A percentile compares a stretch with the other conserved stretches of the same genome.
These are phyloP conservation scores for Hyperopisus bebe DNA, from an alignment of 2,113 vertebrate genomes.

Conservation along the genomic window DNA sequence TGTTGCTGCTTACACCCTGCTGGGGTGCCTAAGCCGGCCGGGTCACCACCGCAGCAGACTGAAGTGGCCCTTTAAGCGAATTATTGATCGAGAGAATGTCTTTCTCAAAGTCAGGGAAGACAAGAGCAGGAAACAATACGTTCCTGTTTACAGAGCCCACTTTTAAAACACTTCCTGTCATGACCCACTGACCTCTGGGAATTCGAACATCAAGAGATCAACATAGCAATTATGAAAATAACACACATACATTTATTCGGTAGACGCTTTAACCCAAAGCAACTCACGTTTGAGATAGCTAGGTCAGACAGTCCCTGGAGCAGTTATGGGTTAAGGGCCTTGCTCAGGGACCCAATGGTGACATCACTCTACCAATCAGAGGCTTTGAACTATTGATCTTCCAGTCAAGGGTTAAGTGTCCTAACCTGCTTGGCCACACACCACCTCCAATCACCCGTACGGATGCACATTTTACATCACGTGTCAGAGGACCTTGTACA, in stretches of 20 bases:
- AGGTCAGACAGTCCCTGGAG: neutral
- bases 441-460: neutral
- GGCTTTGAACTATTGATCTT: neutral
- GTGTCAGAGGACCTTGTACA: neutral
- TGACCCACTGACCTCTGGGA: neutral
- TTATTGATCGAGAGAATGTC: neutral
- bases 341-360: neutral
- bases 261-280: neutral
- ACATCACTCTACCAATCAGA: neutral
- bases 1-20: neutral
- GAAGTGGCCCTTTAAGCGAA: neutral
- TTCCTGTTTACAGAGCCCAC: neutral
- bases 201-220: neutral
- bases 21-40: slow-evolving; percentile 23
- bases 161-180: neutral
- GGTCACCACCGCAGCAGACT: neutral
- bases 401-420: neutral
- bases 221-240: neutral
- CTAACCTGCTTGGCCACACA: neutral
- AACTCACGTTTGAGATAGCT: neutral
- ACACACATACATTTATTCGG: neutral
- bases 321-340: neutral
- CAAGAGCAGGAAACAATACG: no score
- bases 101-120: neutral
- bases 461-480: neutral